phyloP scores from a whole-genome alignment of 2,113 vertebrate genomes.

The Labrus mixtus region DNA sequence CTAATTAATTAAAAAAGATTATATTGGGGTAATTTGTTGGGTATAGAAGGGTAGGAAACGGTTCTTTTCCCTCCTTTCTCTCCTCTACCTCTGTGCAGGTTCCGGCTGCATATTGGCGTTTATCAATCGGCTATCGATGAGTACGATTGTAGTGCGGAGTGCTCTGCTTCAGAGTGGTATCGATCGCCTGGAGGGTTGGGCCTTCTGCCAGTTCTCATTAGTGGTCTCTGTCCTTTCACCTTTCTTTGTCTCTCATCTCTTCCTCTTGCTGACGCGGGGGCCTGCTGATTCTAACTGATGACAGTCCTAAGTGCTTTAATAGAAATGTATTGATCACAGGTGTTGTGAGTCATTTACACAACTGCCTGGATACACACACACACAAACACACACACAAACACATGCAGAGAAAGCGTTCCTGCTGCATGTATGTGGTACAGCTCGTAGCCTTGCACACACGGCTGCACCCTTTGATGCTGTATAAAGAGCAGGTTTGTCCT shows the following conservation, averaged over 20 bases:
- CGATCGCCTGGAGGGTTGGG: constrained; percentile 60
- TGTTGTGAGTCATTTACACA: constrained; percentile 58
- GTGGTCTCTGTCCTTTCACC: constrained; percentile 66
- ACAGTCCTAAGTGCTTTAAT: constrained; percentile 75
- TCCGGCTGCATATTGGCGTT: constrained; percentile 50
- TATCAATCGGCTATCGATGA: constrained; percentile 72
- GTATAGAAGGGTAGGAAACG: not conserved
- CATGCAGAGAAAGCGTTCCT: constrained; percentile 3
- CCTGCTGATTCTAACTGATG: constrained; percentile 70
- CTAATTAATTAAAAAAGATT: not conserved
- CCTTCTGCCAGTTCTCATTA: constrained; percentile 73
- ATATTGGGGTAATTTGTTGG: too few species aligned
- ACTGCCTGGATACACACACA: constrained; percentile 28
- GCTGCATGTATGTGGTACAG: not conserved
- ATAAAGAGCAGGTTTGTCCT: constrained; percentile 11
- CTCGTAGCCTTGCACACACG: constrained; percentile 1
- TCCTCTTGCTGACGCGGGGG: constrained; percentile 42
- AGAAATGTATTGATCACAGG: constrained; percentile 78
- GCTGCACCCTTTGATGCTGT: not conserved
- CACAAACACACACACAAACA: not conserved
- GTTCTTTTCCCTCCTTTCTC: not conserved
- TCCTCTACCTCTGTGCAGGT: constrained; percentile 5
- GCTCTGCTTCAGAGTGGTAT: constrained; percentile 68
- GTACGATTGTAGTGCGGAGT: constrained; percentile 63
- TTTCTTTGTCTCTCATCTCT: constrained; percentile 60